phyloP scores from a whole-genome alignment of 2,797 vertebrate species.

The Buphagus erythrorhynchus region DNA sequence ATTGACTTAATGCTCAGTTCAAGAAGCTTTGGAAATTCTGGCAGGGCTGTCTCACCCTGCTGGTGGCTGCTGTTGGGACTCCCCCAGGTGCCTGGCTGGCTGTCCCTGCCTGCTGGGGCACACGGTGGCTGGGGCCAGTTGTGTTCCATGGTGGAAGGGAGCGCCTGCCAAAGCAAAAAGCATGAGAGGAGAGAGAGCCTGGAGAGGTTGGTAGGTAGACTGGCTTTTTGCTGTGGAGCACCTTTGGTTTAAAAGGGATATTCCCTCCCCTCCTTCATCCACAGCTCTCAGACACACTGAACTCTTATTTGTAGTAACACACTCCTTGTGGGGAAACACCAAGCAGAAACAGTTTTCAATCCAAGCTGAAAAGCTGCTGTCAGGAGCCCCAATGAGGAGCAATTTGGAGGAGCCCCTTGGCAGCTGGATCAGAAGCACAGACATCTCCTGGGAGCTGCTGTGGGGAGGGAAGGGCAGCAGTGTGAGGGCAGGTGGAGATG shows the following conservation, averaged over 20 bases:
- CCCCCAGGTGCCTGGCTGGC: neutral
- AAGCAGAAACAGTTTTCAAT: neutral
- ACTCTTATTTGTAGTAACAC: neutral
- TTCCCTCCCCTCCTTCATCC: neutral
- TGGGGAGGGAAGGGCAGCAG: neutral
- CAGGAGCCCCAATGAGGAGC: neutral
- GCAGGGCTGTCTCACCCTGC: rapidly evolving
- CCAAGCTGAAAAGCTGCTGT: neutral
- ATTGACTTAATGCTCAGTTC: neutral
- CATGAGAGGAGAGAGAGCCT: neutral
- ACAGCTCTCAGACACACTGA: neutral
- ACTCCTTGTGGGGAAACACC: neutral
- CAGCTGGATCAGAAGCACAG: neutral
- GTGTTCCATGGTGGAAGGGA: rapidly evolving
- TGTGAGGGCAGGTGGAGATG: neutral
- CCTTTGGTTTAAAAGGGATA: neutral
- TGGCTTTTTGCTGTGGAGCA: neutral
- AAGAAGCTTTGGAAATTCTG: neutral
- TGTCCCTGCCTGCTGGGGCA: neutral
- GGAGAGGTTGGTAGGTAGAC: neutral
- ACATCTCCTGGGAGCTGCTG: neutral
- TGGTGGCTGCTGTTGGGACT: rapidly evolving
- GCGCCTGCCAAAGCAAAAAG: neutral
- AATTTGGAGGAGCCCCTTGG: neutral
- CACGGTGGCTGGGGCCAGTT: rapidly evolving